phyloP scores from a whole-genome alignment of 1,140 invertebrate genomes.

The Lucilia cuprina region DNA sequence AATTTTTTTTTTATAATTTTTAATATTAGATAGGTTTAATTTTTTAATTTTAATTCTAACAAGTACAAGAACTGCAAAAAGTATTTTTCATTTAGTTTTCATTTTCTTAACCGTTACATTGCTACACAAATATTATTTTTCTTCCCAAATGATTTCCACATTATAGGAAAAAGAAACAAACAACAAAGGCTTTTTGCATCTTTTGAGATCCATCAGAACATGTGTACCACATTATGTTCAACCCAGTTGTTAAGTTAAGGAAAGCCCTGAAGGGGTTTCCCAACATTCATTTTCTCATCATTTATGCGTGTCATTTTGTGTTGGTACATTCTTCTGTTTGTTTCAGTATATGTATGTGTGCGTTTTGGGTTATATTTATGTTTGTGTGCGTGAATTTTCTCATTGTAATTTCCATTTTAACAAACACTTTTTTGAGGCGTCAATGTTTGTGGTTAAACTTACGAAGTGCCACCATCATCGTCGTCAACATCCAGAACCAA shows the following conservation, averaged over 20 bases:
- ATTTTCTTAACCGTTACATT: too few species aligned
- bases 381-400: background rate
- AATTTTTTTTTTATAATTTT: too few species aligned
- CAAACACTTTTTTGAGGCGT: background rate
- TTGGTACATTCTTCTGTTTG: background rate
- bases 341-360: background rate
- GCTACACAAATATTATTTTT: background rate
- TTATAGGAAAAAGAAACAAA: background rate
- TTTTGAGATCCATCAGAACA: background rate
- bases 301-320: slow-evolving; percentile 2
- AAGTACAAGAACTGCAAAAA: too few species aligned
- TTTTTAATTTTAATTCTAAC: too few species aligned
- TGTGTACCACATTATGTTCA: slow-evolving; percentile 6
- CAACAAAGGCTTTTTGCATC: background rate
- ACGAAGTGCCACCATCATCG: background rate
- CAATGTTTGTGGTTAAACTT: slow-evolving; percentile 17
- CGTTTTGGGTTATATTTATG: background rate
- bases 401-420: background rate
- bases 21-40: too few species aligned
- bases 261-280: background rate
- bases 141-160: background rate
- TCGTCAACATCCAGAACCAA: background rate
- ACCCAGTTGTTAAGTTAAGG: background rate
- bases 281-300: slow-evolving; percentile 14
- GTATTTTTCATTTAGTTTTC: too few species aligned